phyloP scores from a whole-genome alignment of 1,140 invertebrate genomes.

The Drosophila mojavensis region DNA sequence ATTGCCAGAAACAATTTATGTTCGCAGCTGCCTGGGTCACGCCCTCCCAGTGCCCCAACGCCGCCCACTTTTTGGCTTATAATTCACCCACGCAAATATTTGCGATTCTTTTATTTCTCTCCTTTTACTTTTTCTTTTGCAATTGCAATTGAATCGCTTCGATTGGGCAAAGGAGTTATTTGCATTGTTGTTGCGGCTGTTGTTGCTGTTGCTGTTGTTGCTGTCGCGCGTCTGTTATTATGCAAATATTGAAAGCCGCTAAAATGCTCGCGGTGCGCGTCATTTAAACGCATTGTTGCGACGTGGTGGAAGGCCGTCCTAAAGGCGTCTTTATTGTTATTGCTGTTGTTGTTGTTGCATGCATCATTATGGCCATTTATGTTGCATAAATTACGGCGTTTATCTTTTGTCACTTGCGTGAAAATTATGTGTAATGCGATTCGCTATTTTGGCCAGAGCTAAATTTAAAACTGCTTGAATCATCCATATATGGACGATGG shows the following conservation, averaged over 20 bases:
- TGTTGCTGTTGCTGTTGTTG: conserved; percentile 19
- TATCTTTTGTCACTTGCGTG: conserved; percentile 65
- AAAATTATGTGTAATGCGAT: conserved; percentile 47
- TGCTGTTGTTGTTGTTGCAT: conserved; percentile 26
- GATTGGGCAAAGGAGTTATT: conserved; percentile 20
- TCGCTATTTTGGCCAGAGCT: conserved; percentile 16
- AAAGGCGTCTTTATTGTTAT: conserved; percentile 34
- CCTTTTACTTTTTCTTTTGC: background rate
- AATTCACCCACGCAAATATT: conserved; percentile 34
- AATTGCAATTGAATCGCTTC: conserved; percentile 51
- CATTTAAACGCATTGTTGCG: conserved; percentile 69
- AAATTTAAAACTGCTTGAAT: conserved; percentile 3
- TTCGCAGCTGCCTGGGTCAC: conserved; percentile 11
- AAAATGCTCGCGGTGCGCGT: conserved; percentile 74
- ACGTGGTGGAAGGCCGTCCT: conserved; percentile 45
- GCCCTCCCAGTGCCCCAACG: too few species aligned
- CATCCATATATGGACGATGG: background rate
- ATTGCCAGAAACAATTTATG: conserved; percentile 52
- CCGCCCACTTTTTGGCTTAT: background rate
- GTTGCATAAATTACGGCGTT: conserved; percentile 78
- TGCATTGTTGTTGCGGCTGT: conserved; percentile 46
- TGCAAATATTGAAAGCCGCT: conserved; percentile 76
- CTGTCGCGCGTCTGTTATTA: conserved; percentile 79
- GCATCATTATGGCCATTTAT: conserved; percentile 71
- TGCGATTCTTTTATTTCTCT: conserved; percentile 30